phyloP scores from a whole-genome alignment of 2,797 vertebrate species.

The Chloroceryle inda region DNA sequence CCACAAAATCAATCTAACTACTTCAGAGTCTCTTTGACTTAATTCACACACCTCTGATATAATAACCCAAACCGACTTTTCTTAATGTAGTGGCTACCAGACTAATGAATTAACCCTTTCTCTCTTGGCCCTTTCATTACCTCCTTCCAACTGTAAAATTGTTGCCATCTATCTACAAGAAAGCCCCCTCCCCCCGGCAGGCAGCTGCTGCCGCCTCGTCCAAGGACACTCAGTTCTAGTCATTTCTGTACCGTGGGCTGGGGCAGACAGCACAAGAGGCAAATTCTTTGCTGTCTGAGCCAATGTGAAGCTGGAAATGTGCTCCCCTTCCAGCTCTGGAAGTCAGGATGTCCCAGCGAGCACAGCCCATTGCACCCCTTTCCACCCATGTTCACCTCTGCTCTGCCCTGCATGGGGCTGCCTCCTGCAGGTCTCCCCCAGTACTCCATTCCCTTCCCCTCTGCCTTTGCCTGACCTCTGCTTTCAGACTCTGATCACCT shows the following conservation, averaged over 20 bases:
- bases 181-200: background rate
- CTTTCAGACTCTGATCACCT: background rate
- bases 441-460: background rate
- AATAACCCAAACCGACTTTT: constrained; percentile 9
- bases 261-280: constrained; percentile 17
- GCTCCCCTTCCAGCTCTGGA: background rate
- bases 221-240: constrained; percentile 28
- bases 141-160: constrained; percentile 49
- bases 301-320: background rate
- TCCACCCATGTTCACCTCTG: background rate
- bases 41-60: constrained; percentile 15
- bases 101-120: constrained; percentile 52
- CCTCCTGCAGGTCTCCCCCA: background rate
- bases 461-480: background rate
- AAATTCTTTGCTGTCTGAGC: constrained; percentile 24
- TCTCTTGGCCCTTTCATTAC: constrained; percentile 24
- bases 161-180: background rate
- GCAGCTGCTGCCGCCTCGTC: background rate
- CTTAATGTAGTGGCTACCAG: constrained; percentile 29
- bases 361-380: background rate
- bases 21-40: constrained; percentile 23
- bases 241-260: background rate
- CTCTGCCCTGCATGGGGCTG: background rate
- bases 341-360: background rate
- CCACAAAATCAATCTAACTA: constrained; percentile 23